These are phyloP conservation scores for Scaptomyza pallida DNA, from an alignment of 1,140 invertebrate species.

Conservation along the genomic window DNA sequence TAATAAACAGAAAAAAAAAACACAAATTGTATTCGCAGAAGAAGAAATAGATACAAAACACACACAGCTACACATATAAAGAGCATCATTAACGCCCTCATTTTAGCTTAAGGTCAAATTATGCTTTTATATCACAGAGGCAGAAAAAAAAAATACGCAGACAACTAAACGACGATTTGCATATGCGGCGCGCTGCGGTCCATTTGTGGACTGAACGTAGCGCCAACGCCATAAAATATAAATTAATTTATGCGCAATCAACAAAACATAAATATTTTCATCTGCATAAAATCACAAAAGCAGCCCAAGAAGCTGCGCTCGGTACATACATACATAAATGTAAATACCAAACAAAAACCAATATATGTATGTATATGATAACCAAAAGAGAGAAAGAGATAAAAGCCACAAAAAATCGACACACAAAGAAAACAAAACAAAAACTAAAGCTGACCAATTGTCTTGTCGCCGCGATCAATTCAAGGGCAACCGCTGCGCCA, in stretches of 20 bases:
- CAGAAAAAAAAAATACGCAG: slow-evolving; percentile 39
- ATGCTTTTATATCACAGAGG: slow-evolving; percentile 80
- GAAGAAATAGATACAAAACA: slow-evolving; percentile 35
- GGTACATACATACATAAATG: slow-evolving; percentile 67
- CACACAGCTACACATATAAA: slow-evolving; percentile 45
- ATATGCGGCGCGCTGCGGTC: slow-evolving; percentile 60
- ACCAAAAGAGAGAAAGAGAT: slow-evolving; percentile 20
- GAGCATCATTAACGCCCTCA: slow-evolving; percentile 81
- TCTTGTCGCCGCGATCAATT: slow-evolving; percentile 54
- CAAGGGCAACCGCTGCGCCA: slow-evolving; percentile 64
- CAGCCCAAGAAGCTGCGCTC: slow-evolving; percentile 65
- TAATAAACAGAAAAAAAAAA: slow-evolving; percentile 42
- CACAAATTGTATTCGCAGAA: slow-evolving; percentile 36
- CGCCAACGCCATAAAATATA: slow-evolving; percentile 82
- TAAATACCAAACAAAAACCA: slow-evolving; percentile 57
- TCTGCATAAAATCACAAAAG: slow-evolving; percentile 80
- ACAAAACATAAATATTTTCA: slow-evolving; percentile 83
- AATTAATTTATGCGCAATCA: slow-evolving; percentile 83
- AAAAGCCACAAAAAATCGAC: slow-evolving; percentile 30
- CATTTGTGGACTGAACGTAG: slow-evolving; percentile 78
- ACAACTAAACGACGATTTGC: slow-evolving; percentile 59
- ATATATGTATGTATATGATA: too few species aligned
- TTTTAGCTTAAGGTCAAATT: slow-evolving; percentile 81
- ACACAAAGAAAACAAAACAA: slow-evolving; percentile 29
- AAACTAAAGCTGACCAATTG: slow-evolving; percentile 66